Evolutionary conservation across 2,113 vertebrate species (phyloP).

Genomic region (Silurus meridionalis): DNA sequence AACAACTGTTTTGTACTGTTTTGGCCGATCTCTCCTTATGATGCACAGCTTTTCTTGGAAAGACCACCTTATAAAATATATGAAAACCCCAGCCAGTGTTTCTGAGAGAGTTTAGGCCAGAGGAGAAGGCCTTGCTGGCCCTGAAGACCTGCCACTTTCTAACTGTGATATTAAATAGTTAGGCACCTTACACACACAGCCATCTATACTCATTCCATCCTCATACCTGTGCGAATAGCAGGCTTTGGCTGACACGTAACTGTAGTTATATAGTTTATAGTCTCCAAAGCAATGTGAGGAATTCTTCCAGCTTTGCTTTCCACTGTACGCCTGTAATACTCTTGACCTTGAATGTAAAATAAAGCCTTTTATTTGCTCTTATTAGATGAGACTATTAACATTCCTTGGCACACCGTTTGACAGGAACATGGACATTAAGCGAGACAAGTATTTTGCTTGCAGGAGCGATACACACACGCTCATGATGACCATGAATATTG

Average conservation of each 20-base stretch:
- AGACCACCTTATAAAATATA: too few species aligned
- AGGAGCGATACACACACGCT: slow-evolving; percentile 1
- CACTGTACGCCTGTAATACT: background rate
- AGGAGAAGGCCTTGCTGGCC: too few species aligned
- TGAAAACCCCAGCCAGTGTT: too few species aligned
- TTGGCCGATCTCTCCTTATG: too few species aligned
- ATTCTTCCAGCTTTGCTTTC: slow-evolving; percentile 49
- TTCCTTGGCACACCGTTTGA: slow-evolving; percentile 13
- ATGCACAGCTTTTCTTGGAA: too few species aligned
- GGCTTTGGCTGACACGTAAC: slow-evolving; percentile 69
- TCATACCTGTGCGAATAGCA: slow-evolving; percentile 66
- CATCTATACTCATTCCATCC: slow-evolving; percentile 54
- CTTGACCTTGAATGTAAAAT: slow-evolving; percentile 12
- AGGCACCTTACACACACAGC: slow-evolving; percentile 62
- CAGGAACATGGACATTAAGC: slow-evolving; percentile 9
- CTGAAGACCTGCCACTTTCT: background rate
- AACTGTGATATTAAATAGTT: background rate
- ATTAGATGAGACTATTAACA: background rate
- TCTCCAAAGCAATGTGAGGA: slow-evolving; percentile 64
- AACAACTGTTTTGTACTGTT: too few species aligned
- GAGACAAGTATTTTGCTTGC: background rate
- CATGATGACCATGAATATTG: slow-evolving; percentile 36
- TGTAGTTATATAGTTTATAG: slow-evolving; percentile 66
- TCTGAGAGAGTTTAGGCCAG: too few species aligned
- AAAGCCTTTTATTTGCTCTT: slow-evolving; percentile 24